Evolutionary conservation across 92 coral and sea anemone species (phyloP), one percentile per base, ranked within the genome.

Genomic region (Heliopora coerulea): DNA sequence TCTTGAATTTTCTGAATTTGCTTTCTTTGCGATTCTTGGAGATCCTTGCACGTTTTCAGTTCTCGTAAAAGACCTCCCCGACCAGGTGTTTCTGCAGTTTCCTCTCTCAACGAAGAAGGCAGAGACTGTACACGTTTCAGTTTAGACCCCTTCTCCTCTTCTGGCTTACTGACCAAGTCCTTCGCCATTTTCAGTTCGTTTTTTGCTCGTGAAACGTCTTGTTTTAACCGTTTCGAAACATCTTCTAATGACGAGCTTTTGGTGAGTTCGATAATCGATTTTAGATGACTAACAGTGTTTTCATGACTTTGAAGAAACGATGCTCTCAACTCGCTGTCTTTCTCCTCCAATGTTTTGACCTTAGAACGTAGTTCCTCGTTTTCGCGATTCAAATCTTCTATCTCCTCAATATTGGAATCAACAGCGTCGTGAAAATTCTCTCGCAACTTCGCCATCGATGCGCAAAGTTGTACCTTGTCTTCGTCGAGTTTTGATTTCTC

Each of bases 371-470:
- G 79, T 49, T 82, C 87, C 41, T 88, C 88, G 31, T 88, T 95
- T 26, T 83, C 79, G 0, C 59, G 78, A 39, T 88, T 90, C 72
- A 95, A 48, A 10, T 90, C 95, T 34, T 95, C 99, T 57, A 95
- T 90, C 83, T 95, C 99, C 32, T 95, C 99, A 15, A 95, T 83
- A 42, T 88, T 95, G 9, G 99, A 88, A 59, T 95, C 99, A 12
- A 95, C 79, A 30, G 96, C 91, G 32, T 95, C 99, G 65, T 87
- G 91, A 37, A 95, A 73, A 39, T 95, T 96, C 19, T 79, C 74
- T 58, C 90, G 86, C 69, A 95, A 84, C 65, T 90, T 90, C 59
- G 89, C 82, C 72, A 86, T 86, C 20, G 95, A 83, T 63, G 91
- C 91, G 65, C 86, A 89, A 21, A 88, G 90, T 62, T 79, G 78